Evolutionary conservation across 1,140 invertebrate species (phyloP).

Genomic region (Drosophila fuyamai): DNA sequence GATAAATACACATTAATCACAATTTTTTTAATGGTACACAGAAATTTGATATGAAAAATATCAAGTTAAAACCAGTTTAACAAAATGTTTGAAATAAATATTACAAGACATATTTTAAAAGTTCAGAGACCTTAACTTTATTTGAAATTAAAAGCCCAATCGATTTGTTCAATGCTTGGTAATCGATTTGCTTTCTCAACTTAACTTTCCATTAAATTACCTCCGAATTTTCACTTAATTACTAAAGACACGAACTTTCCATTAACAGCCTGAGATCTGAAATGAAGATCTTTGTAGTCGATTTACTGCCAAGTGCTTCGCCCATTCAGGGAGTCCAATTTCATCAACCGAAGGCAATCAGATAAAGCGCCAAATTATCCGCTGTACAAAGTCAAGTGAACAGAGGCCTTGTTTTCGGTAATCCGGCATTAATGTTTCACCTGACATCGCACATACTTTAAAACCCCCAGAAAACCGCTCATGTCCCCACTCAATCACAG

Average conservation of each 20-base stretch:
- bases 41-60: too few relatives aligned
- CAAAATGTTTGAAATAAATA: too few relatives aligned
- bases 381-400: slow-evolving; percentile 21
- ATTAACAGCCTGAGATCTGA: slow-evolving; percentile 13
- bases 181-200: slow-evolving; percentile 26
- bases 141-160: not conserved
- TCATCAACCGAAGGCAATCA: slow-evolving; percentile 34
- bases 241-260: slow-evolving; percentile 26
- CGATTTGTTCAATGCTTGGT: not conserved
- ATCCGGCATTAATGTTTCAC: slow-evolving; percentile 57
- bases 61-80: too few relatives aligned
- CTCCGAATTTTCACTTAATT: slow-evolving; percentile 6
- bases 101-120: not conserved
- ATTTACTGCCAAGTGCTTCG: slow-evolving; percentile 20
- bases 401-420: slow-evolving; percentile 50
- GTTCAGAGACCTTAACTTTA: too few relatives aligned
- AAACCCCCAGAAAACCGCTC: slow-evolving; percentile 2
- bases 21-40: too few relatives aligned
- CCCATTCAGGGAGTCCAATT: slow-evolving; percentile 26
- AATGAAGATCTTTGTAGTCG: slow-evolving; percentile 7
- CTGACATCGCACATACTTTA: slow-evolving; percentile 30
- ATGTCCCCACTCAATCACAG: slow-evolving; percentile 41
- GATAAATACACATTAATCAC: too few relatives aligned
- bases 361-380: slow-evolving; percentile 26
- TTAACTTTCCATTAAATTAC: slow-evolving; percentile 23